Conservation (phyloP, 2,888 invertebrate genomes). For the Agrochola lota region DNA sequence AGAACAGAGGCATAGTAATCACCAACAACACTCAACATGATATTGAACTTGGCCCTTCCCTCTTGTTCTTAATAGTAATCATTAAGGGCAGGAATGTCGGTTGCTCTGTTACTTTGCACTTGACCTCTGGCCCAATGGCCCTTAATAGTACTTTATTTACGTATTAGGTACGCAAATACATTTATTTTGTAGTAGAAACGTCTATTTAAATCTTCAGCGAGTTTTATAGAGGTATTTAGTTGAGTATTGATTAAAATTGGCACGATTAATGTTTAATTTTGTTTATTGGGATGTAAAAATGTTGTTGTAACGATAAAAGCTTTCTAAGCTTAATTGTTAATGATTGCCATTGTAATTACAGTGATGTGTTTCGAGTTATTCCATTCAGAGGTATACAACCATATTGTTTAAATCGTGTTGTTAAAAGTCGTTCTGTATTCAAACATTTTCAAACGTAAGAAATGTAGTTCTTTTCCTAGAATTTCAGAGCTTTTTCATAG, state of each 20-base stretch:
- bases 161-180: slow-evolving; percentile 55
- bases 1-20: background rate
- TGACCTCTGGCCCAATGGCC: slow-evolving; percentile 52
- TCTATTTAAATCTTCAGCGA: slow-evolving; percentile 40
- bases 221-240: slow-evolving; percentile 29
- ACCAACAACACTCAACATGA: slow-evolving; percentile 55
- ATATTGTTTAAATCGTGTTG: background rate
- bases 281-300: slow-evolving; percentile 32
- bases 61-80: slow-evolving; percentile 61
- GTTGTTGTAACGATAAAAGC: slow-evolving; percentile 3
- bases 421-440: background rate
- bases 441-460: background rate
- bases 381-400: background rate
- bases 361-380: background rate
- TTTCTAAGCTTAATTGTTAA: background rate
- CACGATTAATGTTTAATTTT: slow-evolving; percentile 29
- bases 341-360: background rate
- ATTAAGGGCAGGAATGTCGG: slow-evolving; percentile 64
- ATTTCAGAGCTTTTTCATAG: slow-evolving; percentile 12
- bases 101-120: slow-evolving; percentile 57
- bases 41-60: slow-evolving; percentile 61
- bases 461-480: background rate
- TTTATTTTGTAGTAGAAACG: slow-evolving; percentile 35
- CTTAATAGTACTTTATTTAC: slow-evolving; percentile 60
- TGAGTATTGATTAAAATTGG: slow-evolving; percentile 45